Conservation (phyloP, 35 echinoderm and acorn worm genomes). For the Lytechinus pictus region DNA sequence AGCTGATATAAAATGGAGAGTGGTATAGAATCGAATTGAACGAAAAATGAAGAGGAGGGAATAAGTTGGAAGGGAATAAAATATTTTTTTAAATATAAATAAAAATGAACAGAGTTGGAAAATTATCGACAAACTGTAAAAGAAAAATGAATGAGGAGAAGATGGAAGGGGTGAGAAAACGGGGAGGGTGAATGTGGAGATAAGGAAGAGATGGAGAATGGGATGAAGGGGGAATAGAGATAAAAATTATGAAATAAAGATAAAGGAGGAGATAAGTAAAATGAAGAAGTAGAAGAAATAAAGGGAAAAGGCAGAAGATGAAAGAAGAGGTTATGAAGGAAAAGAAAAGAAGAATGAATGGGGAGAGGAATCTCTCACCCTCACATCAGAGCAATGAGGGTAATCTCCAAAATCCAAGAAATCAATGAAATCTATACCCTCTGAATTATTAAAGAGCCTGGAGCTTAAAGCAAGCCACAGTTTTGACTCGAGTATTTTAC, state of each 20-base stretch:
- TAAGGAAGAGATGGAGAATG: neutral
- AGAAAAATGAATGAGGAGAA: neutral
- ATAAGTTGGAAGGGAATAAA: no score
- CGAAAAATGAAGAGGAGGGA: neutral
- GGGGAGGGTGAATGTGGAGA: neutral
- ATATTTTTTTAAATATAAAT: no score
- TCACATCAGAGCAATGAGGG: neutral
- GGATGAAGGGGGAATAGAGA: neutral
- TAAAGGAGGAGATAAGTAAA: neutral
- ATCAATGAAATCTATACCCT: slow-evolving; percentile 29
- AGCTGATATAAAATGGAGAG: neutral
- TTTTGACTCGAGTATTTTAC: neutral
- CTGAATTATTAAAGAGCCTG: slow-evolving; percentile 17
- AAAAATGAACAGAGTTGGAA: neutral
- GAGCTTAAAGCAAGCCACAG: neutral
- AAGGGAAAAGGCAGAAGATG: neutral
- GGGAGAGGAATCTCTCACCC: neutral
- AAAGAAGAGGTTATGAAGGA: neutral
- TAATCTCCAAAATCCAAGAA: slow-evolving; percentile 16
- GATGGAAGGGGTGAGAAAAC: neutral
- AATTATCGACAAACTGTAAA: no score
- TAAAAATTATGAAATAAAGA: neutral
- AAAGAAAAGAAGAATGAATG: neutral
- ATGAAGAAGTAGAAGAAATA: neutral
- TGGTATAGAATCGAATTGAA: neutral